These are phyloP conservation scores for Caenorhabditis wallacei DNA, from an alignment of 2,888 invertebrate genomes.

Conservation along the genomic window DNA sequence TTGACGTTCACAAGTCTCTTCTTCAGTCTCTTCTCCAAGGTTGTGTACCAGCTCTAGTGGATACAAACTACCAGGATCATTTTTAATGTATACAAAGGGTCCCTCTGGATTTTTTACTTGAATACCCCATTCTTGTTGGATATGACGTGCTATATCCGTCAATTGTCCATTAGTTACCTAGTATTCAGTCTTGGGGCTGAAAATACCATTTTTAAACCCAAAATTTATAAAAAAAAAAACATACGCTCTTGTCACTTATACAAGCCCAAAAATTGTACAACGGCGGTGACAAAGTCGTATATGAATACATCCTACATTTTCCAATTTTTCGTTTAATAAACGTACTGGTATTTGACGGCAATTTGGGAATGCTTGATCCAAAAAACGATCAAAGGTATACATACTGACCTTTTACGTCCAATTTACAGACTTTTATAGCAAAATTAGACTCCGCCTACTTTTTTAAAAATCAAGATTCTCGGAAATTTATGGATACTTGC, in stretches of 20 bases:
- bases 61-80: conserved; percentile 12
- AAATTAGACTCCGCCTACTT: too few species aligned
- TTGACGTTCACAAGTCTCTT: background rate
- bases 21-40: conserved; percentile 3
- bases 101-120: too few species aligned
- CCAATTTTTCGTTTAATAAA: background rate
- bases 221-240: background rate
- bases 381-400: background rate
- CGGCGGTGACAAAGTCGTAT: background rate
- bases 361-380: background rate
- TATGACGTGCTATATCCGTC: background rate
- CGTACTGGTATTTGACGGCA: background rate
- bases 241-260: too few species aligned
- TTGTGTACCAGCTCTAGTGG: conserved; percentile 10
- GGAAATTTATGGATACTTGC: too few species aligned
- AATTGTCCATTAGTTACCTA: background rate
- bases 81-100: background rate
- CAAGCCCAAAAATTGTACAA: background rate
- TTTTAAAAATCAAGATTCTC: too few species aligned
- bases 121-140: background rate
- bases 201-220: background rate
- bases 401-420: background rate
- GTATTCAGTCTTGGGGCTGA: background rate
- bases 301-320: background rate
- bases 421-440: too few species aligned